Conservation (phyloP, 2,888 invertebrate genomes). For the Apamea monoglypha region DNA sequence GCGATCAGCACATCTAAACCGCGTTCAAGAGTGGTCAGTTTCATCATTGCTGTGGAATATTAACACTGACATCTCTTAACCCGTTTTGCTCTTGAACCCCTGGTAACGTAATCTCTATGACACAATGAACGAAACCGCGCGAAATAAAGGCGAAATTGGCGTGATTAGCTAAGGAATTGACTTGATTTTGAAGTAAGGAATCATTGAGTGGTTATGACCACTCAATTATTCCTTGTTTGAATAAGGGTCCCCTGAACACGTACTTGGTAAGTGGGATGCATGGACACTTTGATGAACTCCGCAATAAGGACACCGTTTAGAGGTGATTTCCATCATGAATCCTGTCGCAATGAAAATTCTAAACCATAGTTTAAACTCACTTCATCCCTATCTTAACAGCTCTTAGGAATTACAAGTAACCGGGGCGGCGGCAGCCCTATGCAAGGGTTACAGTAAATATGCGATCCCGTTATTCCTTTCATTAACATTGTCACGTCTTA, state of each 20-base stretch:
- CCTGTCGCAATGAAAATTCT: constrained; percentile 13
- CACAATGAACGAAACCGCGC: too few relatives aligned
- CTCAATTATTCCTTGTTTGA: too few relatives aligned
- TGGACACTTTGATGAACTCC: constrained; percentile 6
- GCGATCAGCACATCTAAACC: neutral
- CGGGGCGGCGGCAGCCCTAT: constrained; percentile 52
- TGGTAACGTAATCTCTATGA: neutral
- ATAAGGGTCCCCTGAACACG: neutral
- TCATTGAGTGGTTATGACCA: too few relatives aligned
- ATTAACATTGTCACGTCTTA: constrained; percentile 82
- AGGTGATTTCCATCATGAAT: constrained; percentile 1
- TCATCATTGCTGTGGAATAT: neutral
- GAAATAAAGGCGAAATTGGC: too few relatives aligned
- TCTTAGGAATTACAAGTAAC: constrained; percentile 48
- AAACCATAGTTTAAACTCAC: constrained; percentile 23
- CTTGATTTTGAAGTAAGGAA: too few relatives aligned
- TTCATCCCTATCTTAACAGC: constrained; percentile 28
- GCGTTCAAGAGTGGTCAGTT: neutral
- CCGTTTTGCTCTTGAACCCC: neutral
- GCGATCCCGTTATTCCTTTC: constrained; percentile 79
- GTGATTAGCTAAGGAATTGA: too few relatives aligned
- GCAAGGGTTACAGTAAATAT: constrained; percentile 55
- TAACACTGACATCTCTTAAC: neutral
- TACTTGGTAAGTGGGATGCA: neutral
- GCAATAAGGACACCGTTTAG: neutral